A percentile compares a stretch with the other conserved stretches of the same genome.
Conservation (phyloP, 2,113 vertebrate species). For the Sapayoa aenigma region DNA sequence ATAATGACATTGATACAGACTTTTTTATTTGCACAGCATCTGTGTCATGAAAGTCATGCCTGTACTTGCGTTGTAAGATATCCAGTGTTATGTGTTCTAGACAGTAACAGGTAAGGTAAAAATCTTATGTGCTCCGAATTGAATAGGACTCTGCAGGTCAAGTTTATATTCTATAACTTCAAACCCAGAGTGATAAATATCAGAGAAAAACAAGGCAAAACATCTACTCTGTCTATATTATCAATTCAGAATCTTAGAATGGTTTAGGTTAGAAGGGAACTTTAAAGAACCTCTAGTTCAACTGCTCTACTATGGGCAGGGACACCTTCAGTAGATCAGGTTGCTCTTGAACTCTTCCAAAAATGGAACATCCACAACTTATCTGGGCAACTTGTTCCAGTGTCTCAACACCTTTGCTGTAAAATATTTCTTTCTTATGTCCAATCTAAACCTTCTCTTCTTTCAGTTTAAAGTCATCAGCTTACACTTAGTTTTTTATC, state of each 20-base stretch:
- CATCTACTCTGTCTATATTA: neutral
- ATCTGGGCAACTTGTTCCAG: neutral
- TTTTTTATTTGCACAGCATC: neutral
- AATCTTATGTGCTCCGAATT: neutral
- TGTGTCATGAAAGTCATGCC: neutral
- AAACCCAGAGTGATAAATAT: neutral
- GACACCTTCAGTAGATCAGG: neutral
- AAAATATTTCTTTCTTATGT: neutral
- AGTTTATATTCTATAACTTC: neutral
- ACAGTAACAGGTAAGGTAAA: neutral
- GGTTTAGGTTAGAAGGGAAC: neutral
- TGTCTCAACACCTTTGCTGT: neutral
- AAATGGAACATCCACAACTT: neutral
- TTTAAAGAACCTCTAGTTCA: neutral
- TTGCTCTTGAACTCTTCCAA: neutral
- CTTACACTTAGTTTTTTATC: neutral
- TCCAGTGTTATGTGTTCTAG: neutral
- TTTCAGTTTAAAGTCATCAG: neutral
- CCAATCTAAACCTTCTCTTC: neutral
- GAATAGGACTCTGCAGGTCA: neutral
- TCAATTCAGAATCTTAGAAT: neutral
- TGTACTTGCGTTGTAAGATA: neutral
- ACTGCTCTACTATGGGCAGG: rapidly evolving
- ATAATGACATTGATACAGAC: rapidly evolving
- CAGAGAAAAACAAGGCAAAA: neutral